These are phyloP conservation scores for Mesorhabditis belari DNA, from an alignment of 2,888 invertebrate genomes.

Conservation along the genomic window DNA sequence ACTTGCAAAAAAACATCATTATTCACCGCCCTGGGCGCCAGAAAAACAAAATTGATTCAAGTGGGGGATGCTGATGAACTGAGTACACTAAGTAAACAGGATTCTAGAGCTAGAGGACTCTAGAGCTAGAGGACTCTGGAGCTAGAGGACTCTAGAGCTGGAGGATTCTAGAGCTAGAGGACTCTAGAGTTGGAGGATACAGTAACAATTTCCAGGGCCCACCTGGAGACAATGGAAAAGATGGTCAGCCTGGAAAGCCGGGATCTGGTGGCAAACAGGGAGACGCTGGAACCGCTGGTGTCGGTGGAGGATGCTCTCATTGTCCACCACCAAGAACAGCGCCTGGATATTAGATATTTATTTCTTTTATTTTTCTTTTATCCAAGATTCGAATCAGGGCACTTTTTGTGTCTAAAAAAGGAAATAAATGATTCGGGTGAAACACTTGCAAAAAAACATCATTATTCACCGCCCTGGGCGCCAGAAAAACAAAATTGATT, in stretches of 20 bases:
- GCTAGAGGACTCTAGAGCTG: slow-evolving; percentile 40
- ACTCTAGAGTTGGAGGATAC: no score
- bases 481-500: not conserved
- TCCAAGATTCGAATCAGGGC: no score
- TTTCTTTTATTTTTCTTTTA: no score
- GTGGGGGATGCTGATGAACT: not conserved
- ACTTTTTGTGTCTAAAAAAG: no score
- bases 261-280: slow-evolving; percentile 25
- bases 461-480: not conserved
- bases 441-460: not conserved
- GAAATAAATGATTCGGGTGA: not conserved
- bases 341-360: slow-evolving; percentile 24
- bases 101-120: not conserved
- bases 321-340: slow-evolving; percentile 37
- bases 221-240: slow-evolving; percentile 16
- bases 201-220: no score
- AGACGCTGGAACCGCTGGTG: slow-evolving; percentile 25
- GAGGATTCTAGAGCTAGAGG: no score
- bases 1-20: not conserved
- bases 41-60: not conserved
- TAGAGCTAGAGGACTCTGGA: not conserved
- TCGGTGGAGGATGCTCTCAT: slow-evolving; percentile 31
- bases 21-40: not conserved
- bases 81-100: not conserved
- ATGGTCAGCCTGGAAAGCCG: slow-evolving; percentile 27